These are phyloP conservation scores for Lepilemur ruficaudatus DNA, from an alignment of 2,797 vertebrate species.

Conservation along the genomic window DNA sequence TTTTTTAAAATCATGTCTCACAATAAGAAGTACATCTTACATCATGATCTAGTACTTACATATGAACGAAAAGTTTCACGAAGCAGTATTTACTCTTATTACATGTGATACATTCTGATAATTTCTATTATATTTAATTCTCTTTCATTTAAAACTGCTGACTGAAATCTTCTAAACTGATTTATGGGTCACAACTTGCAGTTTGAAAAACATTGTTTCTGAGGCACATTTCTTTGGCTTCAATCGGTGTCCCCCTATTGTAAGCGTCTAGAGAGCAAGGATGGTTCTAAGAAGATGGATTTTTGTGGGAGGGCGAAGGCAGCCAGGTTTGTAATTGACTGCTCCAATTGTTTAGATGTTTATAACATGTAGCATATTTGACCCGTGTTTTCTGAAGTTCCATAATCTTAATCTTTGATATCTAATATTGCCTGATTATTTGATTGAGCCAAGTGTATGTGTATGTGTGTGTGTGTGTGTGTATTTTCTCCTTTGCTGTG, in stretches of 20 bases:
- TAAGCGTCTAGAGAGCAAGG: not conserved
- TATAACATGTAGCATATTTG: not conserved
- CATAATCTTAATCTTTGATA: not conserved
- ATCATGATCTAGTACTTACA: not conserved
- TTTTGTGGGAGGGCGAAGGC: too few relatives aligned
- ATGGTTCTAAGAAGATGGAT: not conserved
- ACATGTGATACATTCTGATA: not conserved
- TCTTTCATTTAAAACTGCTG: not conserved
- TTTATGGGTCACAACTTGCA: not conserved
- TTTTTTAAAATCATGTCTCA: not conserved
- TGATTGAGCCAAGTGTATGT: not conserved
- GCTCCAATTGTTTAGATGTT: not conserved
- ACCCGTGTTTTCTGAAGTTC: not conserved
- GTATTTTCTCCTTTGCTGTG: constrained; percentile 36
- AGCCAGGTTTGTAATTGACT: not conserved
- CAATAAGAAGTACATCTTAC: not conserved
- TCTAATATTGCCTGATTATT: constrained; percentile 4
- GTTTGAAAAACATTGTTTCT: constrained; percentile 5
- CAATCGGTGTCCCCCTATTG: not conserved
- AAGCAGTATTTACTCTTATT: not conserved
- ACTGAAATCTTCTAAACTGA: not conserved
- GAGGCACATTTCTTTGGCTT: not conserved
- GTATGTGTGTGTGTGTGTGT: too few relatives aligned
- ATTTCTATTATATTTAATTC: not conserved
- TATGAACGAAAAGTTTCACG: not conserved